Evolutionary conservation across 2,113 vertebrate species (phyloP).

Genomic region (Hemibagrus wyckioides): DNA sequence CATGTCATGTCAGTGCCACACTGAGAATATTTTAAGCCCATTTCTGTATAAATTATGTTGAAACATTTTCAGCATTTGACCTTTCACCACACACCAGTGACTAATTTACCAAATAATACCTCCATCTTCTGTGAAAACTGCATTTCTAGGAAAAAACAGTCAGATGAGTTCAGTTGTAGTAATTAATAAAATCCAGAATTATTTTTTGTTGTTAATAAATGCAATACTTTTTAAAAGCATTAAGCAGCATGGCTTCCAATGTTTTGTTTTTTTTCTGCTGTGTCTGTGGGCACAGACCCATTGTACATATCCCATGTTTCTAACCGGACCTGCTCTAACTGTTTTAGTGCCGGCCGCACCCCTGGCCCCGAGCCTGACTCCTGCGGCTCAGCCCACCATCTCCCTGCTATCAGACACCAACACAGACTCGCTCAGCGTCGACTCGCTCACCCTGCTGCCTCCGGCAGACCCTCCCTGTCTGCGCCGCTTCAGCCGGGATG

Average conservation of each 20-base stretch:
- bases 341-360: constrained; percentile 64
- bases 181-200: not conserved
- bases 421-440: constrained; percentile 82
- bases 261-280: not conserved
- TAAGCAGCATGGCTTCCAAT: not conserved
- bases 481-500: constrained; percentile 65
- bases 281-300: not conserved
- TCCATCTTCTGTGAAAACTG: not conserved
- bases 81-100: too few relatives aligned
- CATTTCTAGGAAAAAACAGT: not conserved
- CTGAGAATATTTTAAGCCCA: too few relatives aligned
- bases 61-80: not conserved
- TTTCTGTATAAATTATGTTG: not conserved
- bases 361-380: constrained; percentile 92
- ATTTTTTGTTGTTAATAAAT: too few relatives aligned
- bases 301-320: constrained; percentile 35
- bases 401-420: constrained; percentile 85
- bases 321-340: constrained; percentile 43
- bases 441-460: constrained; percentile 90
- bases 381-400: constrained; percentile 90
- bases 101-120: not conserved
- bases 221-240: too few relatives aligned
- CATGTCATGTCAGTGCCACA: not conserved
- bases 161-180: not conserved
- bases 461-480: constrained; percentile 84